Percentiles rank a stretch among this genome's conserved stretches.
phyloP scores from a whole-genome alignment of 2,113 vertebrate genomes.

The Vidua macroura region DNA sequence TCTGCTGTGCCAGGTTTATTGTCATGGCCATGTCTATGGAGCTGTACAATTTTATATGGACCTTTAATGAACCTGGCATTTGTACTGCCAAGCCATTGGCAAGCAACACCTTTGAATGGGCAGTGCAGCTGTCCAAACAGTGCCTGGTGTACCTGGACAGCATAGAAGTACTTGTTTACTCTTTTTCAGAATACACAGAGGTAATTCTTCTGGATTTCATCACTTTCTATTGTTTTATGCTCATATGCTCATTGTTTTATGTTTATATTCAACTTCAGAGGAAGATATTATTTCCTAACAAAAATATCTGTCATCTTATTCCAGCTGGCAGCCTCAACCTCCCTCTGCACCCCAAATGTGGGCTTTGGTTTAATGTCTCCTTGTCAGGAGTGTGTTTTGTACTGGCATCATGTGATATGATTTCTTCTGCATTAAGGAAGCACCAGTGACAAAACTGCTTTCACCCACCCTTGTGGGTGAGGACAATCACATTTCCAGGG shows the following conservation, averaged over 20 bases:
- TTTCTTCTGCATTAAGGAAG: neutral
- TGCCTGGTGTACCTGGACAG: conserved; percentile 66
- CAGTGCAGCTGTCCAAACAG: conserved; percentile 82
- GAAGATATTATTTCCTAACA: conserved; percentile 54
- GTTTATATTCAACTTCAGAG: conserved; percentile 14
- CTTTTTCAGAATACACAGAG: conserved; percentile 52
- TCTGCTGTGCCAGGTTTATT: neutral
- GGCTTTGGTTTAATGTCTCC: conserved; percentile 8
- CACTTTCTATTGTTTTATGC: conserved; percentile 35
- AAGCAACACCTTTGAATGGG: conserved; percentile 64
- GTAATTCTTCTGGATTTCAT: conserved; percentile 69
- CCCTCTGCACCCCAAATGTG: neutral
- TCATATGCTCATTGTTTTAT: neutral
- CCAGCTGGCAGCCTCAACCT: neutral
- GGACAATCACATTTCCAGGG: neutral
- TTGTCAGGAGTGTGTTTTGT: neutral
- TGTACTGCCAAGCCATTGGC: conserved; percentile 25
- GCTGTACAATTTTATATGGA: neutral
- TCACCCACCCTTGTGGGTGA: neutral
- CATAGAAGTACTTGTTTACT: conserved; percentile 68
- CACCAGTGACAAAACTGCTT: neutral
- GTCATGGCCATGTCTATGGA: neutral
- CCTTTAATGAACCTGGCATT: neutral
- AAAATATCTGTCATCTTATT: conserved; percentile 45
- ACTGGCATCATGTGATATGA: neutral